Percentiles rank a stretch among this genome's conserved stretches.
These are phyloP conservation scores for Hybos culiciformis DNA, from an alignment of 2,888 invertebrate genomes.

Conservation along the genomic window DNA sequence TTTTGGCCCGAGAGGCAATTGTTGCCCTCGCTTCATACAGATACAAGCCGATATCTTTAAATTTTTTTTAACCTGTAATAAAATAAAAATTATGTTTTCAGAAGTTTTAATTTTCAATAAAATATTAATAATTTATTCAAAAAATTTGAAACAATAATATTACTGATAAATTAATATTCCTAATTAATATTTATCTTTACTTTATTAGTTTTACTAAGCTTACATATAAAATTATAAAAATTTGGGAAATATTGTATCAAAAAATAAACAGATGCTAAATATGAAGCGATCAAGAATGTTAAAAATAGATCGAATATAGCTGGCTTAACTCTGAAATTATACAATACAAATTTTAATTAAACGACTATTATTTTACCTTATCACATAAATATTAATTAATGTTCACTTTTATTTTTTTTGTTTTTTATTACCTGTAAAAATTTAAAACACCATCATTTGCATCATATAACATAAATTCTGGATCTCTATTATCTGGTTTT, in stretches of 20 bases:
- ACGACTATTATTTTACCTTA: no score
- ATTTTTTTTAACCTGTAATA: no score
- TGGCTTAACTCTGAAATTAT: conserved; percentile 76
- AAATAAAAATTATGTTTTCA: no score
- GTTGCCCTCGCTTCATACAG: no score
- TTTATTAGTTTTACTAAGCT: conserved; percentile 29
- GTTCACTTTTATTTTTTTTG: neutral
- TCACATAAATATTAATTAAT: neutral
- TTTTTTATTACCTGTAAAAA: conserved; percentile 61
- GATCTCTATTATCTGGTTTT: conserved; percentile 72
- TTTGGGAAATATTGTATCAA: conserved; percentile 57
- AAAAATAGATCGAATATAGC: conserved; percentile 94
- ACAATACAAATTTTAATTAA: conserved; percentile 14
- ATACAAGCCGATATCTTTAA: no score
- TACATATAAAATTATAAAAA: conserved; percentile 49
- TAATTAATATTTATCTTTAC: conserved; percentile 17
- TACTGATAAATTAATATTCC: no score
- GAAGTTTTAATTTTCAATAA: no score
- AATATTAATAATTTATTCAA: no score
- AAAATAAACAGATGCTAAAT: conserved; percentile 74
- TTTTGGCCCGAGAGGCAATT: no score
- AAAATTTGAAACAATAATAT: no score
- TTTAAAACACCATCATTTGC: conserved; percentile 64
- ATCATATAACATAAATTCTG: conserved; percentile 85
- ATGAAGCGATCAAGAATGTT: conserved; percentile 69